phyloP scores from a whole-genome alignment of 2,888 invertebrate genomes.

The Ommatoiulus sabulosus region DNA sequence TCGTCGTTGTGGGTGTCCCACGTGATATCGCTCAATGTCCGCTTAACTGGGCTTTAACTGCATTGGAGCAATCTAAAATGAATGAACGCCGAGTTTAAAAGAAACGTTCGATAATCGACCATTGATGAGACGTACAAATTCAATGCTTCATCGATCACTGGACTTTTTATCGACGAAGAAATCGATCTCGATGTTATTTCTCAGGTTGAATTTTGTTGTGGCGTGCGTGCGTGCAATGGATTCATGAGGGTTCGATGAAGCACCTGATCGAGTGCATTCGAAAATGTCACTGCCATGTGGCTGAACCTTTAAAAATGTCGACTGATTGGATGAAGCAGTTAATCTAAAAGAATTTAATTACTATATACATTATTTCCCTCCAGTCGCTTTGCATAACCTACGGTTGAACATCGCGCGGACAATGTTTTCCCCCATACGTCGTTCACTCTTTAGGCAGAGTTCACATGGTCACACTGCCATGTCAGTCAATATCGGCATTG shows the following conservation, averaged over 20 bases:
- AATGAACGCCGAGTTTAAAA: background rate
- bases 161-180: background rate
- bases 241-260: background rate
- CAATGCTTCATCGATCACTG: background rate
- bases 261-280: background rate
- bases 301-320: background rate
- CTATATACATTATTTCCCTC: too few species aligned
- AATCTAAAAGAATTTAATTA: too few species aligned
- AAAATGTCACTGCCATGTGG: too few species aligned
- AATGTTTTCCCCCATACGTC: too few species aligned
- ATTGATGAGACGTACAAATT: background rate
- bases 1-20: background rate
- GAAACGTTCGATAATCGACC: background rate
- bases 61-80: background rate
- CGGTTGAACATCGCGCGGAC: too few species aligned
- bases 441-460: too few species aligned
- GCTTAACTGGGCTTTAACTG: background rate
- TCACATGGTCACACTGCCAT: too few species aligned
- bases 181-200: background rate
- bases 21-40: constrained; percentile 2
- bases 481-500: too few species aligned
- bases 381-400: too few species aligned
- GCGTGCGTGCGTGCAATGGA: background rate
- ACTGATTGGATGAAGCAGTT: too few species aligned
- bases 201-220: background rate